These are phyloP conservation scores for Puma concolor DNA, from an alignment of 2,113 vertebrate genomes.

Conservation along the genomic window DNA sequence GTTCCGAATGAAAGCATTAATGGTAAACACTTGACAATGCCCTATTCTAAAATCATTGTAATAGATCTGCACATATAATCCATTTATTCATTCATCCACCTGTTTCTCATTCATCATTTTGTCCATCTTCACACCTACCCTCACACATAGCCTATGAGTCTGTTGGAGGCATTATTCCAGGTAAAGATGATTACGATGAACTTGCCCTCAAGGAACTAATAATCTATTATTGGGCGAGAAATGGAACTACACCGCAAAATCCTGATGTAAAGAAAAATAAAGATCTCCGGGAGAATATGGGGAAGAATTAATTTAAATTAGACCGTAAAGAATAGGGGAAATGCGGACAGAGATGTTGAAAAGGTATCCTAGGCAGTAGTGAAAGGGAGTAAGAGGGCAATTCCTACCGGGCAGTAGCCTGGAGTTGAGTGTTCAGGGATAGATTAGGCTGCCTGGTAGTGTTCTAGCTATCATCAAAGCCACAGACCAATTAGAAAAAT, in stretches of 20 bases:
- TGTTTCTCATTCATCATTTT: neutral
- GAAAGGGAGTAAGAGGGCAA: neutral
- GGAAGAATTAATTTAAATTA: neutral
- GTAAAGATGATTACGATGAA: neutral
- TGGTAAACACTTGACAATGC: neutral
- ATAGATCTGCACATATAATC: neutral
- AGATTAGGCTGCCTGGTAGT: neutral
- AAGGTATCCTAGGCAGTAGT: neutral
- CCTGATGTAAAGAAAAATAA: neutral
- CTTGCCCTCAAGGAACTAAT: neutral
- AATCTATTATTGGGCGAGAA: neutral
- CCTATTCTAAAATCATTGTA: neutral
- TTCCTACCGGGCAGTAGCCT: accelerated
- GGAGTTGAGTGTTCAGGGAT: neutral
- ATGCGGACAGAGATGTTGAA: neutral
- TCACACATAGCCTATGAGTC: neutral
- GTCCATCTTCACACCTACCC: neutral
- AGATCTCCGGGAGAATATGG: neutral
- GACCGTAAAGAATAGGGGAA: neutral
- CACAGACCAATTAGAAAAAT: neutral
- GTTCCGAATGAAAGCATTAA: neutral
- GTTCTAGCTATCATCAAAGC: neutral
- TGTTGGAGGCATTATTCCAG: neutral
- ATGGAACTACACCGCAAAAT: neutral
- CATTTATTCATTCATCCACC: neutral